Evolutionary conservation across 1,140 invertebrate genomes (phyloP), one percentile per base, ranked within the genome.

Genomic region (Belonocnema kinseyi): DNA sequence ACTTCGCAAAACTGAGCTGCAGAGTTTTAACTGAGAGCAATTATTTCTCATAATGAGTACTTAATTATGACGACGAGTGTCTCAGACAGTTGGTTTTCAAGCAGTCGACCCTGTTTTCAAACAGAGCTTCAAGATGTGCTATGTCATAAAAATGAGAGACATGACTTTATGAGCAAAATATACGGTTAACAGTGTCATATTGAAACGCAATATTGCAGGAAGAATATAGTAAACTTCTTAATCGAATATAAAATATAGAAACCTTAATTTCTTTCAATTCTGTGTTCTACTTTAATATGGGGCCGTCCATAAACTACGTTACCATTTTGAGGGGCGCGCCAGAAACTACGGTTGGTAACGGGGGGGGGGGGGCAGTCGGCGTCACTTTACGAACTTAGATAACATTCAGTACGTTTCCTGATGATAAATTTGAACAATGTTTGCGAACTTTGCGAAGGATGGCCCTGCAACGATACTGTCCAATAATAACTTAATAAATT

Each of bases 131-230:
- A 61, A 61, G 56, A 61, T 61, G 56, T 61, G 56, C 19, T 6
- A 61, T 61, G 26, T 26, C 7, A 61, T 61, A 61, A 61, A 61
- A 61, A 61, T 61, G 56, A 61, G 19, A 61, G 26, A 26, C 56
- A 61, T 61, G 19, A 0, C 21, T 61, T 61, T 61, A 61, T 13
- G 56, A 61, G 19, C 12, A 61, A 61, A 61, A 61, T 26, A 61
- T 33, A 33, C 2, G 2, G 2, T 33, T 33, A 33, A 33, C 26
- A 61, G 19, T 61, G 26, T 26, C 56, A 14, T 61, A 61, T 61
- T 61, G 56, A 61, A 61, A 33, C 21, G 56, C 56, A 61, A 61
- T 61, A 61, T 26, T 61, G 17, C 19, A 61, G 19, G 16, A 61
- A 17, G 56, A 26, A 33, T 33, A 26, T 61, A 33, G 56, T 26